Evolutionary conservation across 2,888 invertebrate genomes (phyloP).

Genomic region (Helobdella robusta): DNA sequence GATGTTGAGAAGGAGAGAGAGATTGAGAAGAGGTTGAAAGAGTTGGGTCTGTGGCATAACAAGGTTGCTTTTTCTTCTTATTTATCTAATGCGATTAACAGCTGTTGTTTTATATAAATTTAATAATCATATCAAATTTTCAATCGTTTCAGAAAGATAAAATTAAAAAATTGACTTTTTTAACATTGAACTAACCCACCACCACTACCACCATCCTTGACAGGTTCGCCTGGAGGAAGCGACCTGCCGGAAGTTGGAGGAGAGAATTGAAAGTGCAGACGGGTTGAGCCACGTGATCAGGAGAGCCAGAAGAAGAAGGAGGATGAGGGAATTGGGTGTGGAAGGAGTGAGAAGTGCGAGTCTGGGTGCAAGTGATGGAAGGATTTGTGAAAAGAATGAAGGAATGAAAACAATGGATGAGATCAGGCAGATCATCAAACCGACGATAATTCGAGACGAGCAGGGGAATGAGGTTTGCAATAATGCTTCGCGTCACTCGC

Average conservation of each 20-base stretch:
- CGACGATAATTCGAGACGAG: slow-evolving; percentile 1
- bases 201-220: too few relatives aligned
- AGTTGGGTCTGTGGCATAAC: slow-evolving; percentile 25
- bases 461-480: too few relatives aligned
- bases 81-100: too few relatives aligned
- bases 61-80: slow-evolving; percentile 20
- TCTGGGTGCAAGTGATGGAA: background rate
- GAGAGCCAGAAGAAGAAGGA: slow-evolving; percentile 12
- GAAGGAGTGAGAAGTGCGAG: slow-evolving; percentile 1
- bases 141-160: too few relatives aligned
- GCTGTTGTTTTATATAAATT: background rate
- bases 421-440: slow-evolving; percentile 22
- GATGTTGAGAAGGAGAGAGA: slow-evolving; percentile 28
- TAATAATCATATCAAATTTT: background rate
- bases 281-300: background rate
- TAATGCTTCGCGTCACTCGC: too few relatives aligned
- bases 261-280: slow-evolving; percentile 1
- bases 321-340: too few relatives aligned
- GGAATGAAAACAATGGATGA: slow-evolving; percentile 17
- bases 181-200: too few relatives aligned
- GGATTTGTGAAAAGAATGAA: background rate
- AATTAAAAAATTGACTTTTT: too few relatives aligned
- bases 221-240: background rate
- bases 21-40: slow-evolving; percentile 25
- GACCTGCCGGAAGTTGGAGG: background rate